Conservation (phyloP, 2,888 invertebrate species). For the Phlogophora meticulosa region DNA sequence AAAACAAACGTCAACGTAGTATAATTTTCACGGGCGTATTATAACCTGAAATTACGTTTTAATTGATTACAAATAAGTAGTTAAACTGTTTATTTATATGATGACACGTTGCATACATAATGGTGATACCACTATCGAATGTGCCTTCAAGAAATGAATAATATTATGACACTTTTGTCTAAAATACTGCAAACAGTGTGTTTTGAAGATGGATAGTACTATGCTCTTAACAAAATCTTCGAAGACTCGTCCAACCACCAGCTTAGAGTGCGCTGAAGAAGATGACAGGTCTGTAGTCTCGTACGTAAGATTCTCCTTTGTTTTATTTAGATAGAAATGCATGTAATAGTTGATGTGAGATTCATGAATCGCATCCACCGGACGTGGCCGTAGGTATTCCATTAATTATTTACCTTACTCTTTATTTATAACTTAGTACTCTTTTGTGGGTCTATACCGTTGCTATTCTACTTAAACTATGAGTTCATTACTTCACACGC, state of each 20-base stretch:
- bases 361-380: not conserved
- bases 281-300: slow-evolving; percentile 81
- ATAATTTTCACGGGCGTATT: slow-evolving; percentile 46
- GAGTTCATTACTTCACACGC: not conserved
- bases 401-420: not conserved
- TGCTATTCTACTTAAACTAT: not conserved
- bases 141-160: slow-evolving; percentile 42
- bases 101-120: slow-evolving; percentile 25
- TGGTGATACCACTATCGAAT: slow-evolving; percentile 22
- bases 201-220: slow-evolving; percentile 79
- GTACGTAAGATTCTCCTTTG: slow-evolving; percentile 32
- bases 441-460: not conserved
- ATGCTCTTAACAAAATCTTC: slow-evolving; percentile 70
- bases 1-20: slow-evolving; percentile 45
- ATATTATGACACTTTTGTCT: slow-evolving; percentile 60
- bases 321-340: not conserved
- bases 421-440: slow-evolving; percentile 12
- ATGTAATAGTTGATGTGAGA: not conserved
- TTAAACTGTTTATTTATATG: slow-evolving; percentile 23
- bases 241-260: slow-evolving; percentile 75
- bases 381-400: not conserved
- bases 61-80: slow-evolving; percentile 22
- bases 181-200: slow-evolving; percentile 59
- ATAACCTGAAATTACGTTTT: slow-evolving; percentile 47
- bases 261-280: slow-evolving; percentile 76